Evolutionary conservation across 2,113 vertebrate genomes (phyloP), one percentile per base, ranked within the genome.

Genomic region (Thomomys bottae): DNA sequence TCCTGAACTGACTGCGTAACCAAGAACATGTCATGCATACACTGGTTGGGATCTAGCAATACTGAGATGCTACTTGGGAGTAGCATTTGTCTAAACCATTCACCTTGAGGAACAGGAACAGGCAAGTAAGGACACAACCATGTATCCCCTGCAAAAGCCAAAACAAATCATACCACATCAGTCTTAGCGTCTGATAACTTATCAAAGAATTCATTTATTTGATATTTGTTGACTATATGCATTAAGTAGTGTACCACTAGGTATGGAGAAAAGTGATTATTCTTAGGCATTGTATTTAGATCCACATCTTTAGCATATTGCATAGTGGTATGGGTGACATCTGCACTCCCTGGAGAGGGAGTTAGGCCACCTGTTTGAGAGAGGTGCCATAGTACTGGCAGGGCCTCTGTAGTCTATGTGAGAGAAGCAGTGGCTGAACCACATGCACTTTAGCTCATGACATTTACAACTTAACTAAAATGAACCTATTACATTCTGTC

Each of bases 281-380:
- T 86, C 45, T 72, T 91, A 91, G 70, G 32, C 61, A 80, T 83
- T 92, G 36, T 94, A 66, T 90, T 93, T 88, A 95, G 85, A 90
- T 71, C 81, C 21, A 75, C 42, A 79, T 87, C 64, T 87, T 81
- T 71, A 82, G 32, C 87, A 88, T 66, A 83, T 24, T 76, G 6
- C 71, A 30, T 57, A 67, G 77, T 73, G 72, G 79, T 71, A 17
- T 88, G 14, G 77, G 30, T 36, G 68, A 40, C 67, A 67, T 94
- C n/a, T 90, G 42, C 20, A 75, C 70, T 87, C 71, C 36, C 83
- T 64, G 40, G 49, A 93, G 76, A 87, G 70, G 64, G 72, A 57
- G 38, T 88, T 84, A 40, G 54, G 73, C 94, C 94, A 86, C 96
- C 90, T 95, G 88, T 94, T 83, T 84, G 87, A 84, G 87, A 63